phyloP scores from a whole-genome alignment of 2,888 invertebrate genomes.

The Noctua comes region DNA sequence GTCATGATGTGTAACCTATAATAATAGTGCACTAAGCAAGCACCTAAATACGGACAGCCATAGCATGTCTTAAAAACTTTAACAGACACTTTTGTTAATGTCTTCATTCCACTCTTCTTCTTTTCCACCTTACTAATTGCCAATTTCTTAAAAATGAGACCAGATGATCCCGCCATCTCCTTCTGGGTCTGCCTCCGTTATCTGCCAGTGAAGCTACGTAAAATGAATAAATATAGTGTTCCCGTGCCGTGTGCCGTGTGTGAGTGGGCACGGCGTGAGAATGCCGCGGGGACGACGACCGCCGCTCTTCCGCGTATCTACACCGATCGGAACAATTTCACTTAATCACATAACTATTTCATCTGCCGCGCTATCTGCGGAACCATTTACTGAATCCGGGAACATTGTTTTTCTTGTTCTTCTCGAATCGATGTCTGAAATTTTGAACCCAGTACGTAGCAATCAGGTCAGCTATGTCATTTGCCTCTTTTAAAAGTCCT shows the following conservation, averaged over 20 bases:
- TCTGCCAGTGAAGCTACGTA: not conserved
- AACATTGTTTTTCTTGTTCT: not conserved
- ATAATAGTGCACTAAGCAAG: not conserved
- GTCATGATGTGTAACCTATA: not conserved
- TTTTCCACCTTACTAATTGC: not conserved
- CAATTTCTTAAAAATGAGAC: not conserved
- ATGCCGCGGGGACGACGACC: constrained; percentile 64
- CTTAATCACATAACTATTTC: constrained; percentile 58
- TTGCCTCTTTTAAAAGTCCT: not conserved
- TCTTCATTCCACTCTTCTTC: not conserved
- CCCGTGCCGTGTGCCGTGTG: constrained; percentile 53
- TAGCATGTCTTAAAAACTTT: not conserved
- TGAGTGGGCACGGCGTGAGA: constrained; percentile 48
- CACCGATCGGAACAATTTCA: constrained; percentile 66
- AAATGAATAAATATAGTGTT: constrained; percentile 6
- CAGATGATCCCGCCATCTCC: not conserved
- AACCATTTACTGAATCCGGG: constrained; percentile 25
- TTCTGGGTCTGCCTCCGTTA: not conserved
- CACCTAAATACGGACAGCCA: not conserved
- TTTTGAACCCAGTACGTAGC: not conserved
- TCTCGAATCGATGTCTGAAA: not conserved
- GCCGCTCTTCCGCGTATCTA: constrained; percentile 63
- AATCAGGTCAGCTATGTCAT: not conserved
- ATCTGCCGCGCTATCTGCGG: constrained; percentile 31
- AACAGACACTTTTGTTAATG: not conserved